Evolutionary conservation across 2,888 invertebrate species (phyloP).

Genomic region (Apodemia zela): DNA sequence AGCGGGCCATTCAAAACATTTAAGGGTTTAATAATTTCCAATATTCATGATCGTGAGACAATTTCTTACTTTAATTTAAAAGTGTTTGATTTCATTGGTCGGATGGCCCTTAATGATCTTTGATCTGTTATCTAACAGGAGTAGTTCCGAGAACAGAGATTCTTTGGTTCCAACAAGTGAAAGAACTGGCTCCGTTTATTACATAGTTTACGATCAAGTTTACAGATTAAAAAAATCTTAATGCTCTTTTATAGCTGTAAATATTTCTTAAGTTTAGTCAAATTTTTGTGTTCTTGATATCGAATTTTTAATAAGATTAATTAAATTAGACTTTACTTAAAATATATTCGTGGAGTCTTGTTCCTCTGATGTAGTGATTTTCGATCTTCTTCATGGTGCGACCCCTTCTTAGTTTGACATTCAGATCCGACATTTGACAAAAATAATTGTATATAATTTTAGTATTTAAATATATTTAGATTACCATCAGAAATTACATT

Average conservation of each 20-base stretch:
- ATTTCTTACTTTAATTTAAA: slow-evolving; percentile 49
- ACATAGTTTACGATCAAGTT: slow-evolving; percentile 55
- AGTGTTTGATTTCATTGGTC: slow-evolving; percentile 23
- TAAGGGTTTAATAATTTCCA: slow-evolving; percentile 19
- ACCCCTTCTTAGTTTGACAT: too few relatives aligned
- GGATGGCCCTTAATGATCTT: slow-evolving; percentile 42
- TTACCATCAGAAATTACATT: too few relatives aligned
- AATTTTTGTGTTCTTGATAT: too few relatives aligned
- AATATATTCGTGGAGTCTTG: too few relatives aligned
- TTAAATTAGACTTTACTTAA: slow-evolving; percentile 18
- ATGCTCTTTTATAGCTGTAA: background rate
- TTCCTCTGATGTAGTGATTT: too few relatives aligned
- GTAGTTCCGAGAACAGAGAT: slow-evolving; percentile 59
- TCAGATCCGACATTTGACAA: too few relatives aligned
- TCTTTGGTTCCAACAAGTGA: slow-evolving; percentile 52
- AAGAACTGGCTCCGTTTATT: slow-evolving; percentile 55
- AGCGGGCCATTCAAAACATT: background rate
- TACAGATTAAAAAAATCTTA: slow-evolving; percentile 34
- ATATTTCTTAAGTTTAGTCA: too few relatives aligned
- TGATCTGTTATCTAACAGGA: slow-evolving; percentile 66
- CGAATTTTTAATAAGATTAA: slow-evolving; percentile 16
- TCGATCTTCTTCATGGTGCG: too few relatives aligned
- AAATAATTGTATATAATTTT: too few relatives aligned
- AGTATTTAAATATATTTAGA: too few relatives aligned
- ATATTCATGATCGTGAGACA: slow-evolving; percentile 18